Base-by-base conservation (phyloP, 2,888 invertebrate species). In the Macrosiphum euphorbiae region DNA sequence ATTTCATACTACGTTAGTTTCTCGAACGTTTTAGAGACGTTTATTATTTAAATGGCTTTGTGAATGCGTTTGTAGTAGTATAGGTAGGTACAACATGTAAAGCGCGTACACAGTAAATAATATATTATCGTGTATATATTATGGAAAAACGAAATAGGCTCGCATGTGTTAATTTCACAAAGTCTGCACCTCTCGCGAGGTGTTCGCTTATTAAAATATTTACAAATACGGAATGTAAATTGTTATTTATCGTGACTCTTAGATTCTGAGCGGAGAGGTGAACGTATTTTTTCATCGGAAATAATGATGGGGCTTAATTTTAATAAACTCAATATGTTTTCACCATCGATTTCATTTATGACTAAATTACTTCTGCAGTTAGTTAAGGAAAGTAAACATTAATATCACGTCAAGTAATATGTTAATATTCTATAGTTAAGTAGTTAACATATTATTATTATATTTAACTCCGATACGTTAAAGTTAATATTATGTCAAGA, bases 11-110 rank as follows among this genome's bases (percentile, higher is more conserved):
- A 50, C 84, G 41, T 28, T 16, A 50, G 52, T 78, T 52, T 41
- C 84, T 52, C 28, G 52, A 26, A 41, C 52, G 52, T 84, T 91
- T 90, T 67, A 47, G 47, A 47, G 47, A 67, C 67, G 90, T 90
- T 90, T 50, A 90, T 90, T 61, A 41, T 58, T 87, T 87, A 47
- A 87, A 50, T 44, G 26, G 44, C 85, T 85, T 13, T 85, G 85
- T 85, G 47, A 47, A 87, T n/a, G 47, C 28, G 52, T 78, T 78
- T 78, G 35, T 20, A 41, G 78, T 35, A 35, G 35, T 58, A 58
- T 78, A 35, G 35, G 16, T 67, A 35, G 5, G 26, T 58, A 26
- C 26, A 26, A 4, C 58, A 26, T 35, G 35, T 35, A 35, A 35
- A 13, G 20, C 20, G 3, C 78, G 8, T 35, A 35, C 78, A 35